phyloP scores from a whole-genome alignment of 1,140 invertebrate genomes.

The Nomia melanderi region DNA sequence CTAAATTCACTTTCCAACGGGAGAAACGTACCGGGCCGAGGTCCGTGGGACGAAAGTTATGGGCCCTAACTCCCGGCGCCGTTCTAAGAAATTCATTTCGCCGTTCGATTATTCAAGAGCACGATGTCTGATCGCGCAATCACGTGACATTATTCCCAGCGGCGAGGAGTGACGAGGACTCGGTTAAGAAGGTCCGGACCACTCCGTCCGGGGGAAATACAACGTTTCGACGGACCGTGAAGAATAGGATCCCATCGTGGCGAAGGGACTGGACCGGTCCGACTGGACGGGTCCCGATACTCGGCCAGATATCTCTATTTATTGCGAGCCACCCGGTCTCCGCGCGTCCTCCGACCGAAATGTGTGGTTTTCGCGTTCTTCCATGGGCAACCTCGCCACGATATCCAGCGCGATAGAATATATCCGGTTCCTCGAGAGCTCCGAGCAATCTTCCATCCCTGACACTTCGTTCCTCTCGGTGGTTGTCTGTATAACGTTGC shows the following conservation, averaged over 20 bases:
- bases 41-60: background rate
- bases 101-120: conserved; percentile 38
- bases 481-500: conserved; percentile 38
- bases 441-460: conserved; percentile 36
- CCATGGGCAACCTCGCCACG: background rate
- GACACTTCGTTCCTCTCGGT: conserved; percentile 41
- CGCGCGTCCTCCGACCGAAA: background rate
- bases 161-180: background rate
- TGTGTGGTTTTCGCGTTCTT: conserved; percentile 1
- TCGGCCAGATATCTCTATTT: conserved; percentile 7
- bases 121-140: conserved; percentile 20
- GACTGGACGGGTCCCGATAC: conserved; percentile 21
- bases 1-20: background rate
- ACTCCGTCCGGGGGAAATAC: background rate
- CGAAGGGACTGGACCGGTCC: background rate
- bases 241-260: background rate
- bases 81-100: conserved; percentile 41
- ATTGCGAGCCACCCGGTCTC: conserved; percentile 10
- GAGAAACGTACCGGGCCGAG: background rate
- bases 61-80: background rate
- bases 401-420: conserved; percentile 24
- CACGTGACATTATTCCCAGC: conserved; percentile 41
- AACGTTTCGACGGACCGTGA: background rate
- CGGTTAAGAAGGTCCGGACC: background rate
- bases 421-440: conserved; percentile 12